Base-by-base conservation (phyloP, 1,140 invertebrate species). In the Stegodyphus dumicola region DNA sequence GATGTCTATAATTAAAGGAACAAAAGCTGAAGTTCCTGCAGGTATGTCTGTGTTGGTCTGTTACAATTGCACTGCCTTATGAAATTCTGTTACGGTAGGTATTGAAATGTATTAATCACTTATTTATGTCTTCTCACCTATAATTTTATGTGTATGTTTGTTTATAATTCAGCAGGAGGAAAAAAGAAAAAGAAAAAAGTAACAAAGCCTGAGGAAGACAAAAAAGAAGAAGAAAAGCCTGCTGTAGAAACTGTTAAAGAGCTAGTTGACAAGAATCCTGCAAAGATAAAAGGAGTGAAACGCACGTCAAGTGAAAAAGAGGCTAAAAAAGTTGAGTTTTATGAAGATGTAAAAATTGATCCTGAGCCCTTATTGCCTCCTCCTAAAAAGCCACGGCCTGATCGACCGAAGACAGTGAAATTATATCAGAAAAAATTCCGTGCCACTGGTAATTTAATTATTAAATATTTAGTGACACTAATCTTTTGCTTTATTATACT, bases 381-480 rank as follows among this genome's bases (percentile, higher is more conserved):
- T 67, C 33, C 85, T 64, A 86, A 87, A 83, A 87, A 87, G 64
- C 90, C 91, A 11, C 87, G 71, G 67, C 6, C 69, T 52, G 88
- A 89, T 33, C 91, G 94, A 87, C 94, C 95, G 1, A 96, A 96
- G 91, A 96, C 95, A 66, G 96, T 96, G 6, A 97, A 96, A 92
- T 95, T 94, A 5, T 96, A 94, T 89, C 94, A 96, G 91, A 95
- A 95, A 0, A 96, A 95, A 90, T 96, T 96, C 91, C 93, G 95
- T 78, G 95, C 95, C 56, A 95, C 95, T 87, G 95, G 87, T 87
- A n/a, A 67, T 33, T 33, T 33, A 33, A 33, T 33, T 33, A 33
- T 33, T 1, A 33, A 33, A 33, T 33, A 33, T 33, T 33, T 33
- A 33, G 33, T 33, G 3, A 33, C 33, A 33, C 33, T 33, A 33